Conservation (phyloP, 2,888 invertebrate species). For the Fragum whitleyi region DNA sequence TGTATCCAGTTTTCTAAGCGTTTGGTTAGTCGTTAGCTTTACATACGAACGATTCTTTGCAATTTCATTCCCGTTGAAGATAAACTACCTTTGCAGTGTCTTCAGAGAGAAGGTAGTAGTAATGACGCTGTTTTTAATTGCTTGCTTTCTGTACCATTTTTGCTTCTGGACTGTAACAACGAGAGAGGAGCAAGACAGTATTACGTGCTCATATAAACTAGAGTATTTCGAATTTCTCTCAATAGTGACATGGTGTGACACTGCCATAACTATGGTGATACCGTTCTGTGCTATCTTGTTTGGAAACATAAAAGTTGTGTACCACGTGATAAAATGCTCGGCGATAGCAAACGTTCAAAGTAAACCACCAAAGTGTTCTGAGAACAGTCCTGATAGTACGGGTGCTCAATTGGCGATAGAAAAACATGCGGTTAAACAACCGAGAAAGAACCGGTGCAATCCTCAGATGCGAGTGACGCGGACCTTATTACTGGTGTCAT, state of each 20-base stretch:
- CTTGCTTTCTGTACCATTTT: constrained; percentile 67
- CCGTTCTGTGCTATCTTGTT: constrained; percentile 69
- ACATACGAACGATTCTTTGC: constrained; percentile 94
- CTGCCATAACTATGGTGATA: constrained; percentile 70
- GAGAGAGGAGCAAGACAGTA: constrained; percentile 13
- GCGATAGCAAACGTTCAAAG: neutral
- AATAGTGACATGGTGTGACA: constrained; percentile 71
- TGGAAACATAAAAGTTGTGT: constrained; percentile 61
- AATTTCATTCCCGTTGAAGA: constrained; percentile 90
- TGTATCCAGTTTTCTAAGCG: constrained; percentile 91
- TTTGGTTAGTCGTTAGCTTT: constrained; percentile 95
- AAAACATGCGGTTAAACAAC: neutral
- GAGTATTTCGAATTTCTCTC: constrained; percentile 57
- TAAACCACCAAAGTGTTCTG: constrained; percentile 1
- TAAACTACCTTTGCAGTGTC: constrained; percentile 69
- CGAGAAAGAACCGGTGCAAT: constrained; percentile 25
- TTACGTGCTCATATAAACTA: constrained; percentile 50
- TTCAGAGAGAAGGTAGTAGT: constrained; percentile 70
- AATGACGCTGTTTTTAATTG: constrained; percentile 48
- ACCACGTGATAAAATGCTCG: constrained; percentile 8
- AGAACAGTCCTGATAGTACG: neutral
- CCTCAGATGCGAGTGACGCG: constrained; percentile 70
- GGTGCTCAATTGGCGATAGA: neutral
- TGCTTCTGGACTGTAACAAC: constrained; percentile 69
- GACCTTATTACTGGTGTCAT: constrained; percentile 75